Conservation (phyloP, 2,797 vertebrate genomes). For the Vipera ursinii region DNA sequence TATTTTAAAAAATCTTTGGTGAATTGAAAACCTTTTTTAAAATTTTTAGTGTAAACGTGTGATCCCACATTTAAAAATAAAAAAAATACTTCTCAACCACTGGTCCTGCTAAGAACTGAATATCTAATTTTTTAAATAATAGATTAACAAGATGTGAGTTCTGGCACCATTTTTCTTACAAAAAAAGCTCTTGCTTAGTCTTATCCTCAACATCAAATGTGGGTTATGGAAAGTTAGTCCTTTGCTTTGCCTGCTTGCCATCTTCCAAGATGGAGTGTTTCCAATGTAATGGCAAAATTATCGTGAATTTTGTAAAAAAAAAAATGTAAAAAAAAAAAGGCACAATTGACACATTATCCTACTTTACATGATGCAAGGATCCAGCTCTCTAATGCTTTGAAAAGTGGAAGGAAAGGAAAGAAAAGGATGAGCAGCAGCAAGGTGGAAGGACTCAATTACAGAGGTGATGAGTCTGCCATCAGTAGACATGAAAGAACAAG, state of each 20-base stretch:
- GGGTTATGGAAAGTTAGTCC: neutral
- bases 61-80: too few species aligned
- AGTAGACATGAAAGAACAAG: neutral
- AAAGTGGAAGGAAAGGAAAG: neutral
- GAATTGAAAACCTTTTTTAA: too few species aligned
- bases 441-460: neutral
- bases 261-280: neutral
- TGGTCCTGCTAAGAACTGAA: too few species aligned
- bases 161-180: too few species aligned
- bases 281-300: neutral
- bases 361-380: neutral
- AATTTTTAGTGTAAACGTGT: too few species aligned
- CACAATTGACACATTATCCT: neutral
- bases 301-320: neutral
- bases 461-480: neutral
- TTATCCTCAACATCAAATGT: neutral
- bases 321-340: too few species aligned
- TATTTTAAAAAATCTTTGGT: too few species aligned
- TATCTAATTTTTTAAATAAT: too few species aligned
- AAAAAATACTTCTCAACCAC: too few species aligned
- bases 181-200: neutral
- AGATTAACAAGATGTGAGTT: too few species aligned
- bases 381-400: neutral
- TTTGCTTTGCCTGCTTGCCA: neutral
- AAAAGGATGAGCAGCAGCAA: neutral